Percentiles rank a stretch among this genome's conserved stretches.
phyloP scores from a whole-genome alignment of 1,140 invertebrate genomes.

The Pseudomyrmex sp. region DNA sequence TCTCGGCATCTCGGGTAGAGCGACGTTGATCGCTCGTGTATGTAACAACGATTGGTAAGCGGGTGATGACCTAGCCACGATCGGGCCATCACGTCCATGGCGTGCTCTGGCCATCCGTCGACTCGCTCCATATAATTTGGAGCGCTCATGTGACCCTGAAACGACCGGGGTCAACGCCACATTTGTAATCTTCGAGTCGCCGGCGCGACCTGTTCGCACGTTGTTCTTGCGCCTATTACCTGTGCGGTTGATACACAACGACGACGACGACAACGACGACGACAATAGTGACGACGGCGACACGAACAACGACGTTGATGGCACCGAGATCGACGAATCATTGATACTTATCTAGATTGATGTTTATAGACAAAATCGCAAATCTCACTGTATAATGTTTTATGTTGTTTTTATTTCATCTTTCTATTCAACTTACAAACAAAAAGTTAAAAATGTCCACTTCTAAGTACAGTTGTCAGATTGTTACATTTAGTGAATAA shows the following conservation, averaged over 20 bases:
- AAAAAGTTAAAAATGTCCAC: too few relatives aligned
- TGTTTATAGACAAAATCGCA: not conserved
- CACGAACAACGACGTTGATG: not conserved
- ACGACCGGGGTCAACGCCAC: constrained; percentile 81
- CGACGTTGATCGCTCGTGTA: constrained; percentile 47
- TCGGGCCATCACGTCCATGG: constrained; percentile 79
- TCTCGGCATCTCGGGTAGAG: constrained; percentile 45
- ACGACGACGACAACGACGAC: constrained; percentile 60
- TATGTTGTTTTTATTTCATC: too few relatives aligned
- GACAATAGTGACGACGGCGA: constrained; percentile 20
- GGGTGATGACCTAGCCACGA: constrained; percentile 77
- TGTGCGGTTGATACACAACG: constrained; percentile 71
- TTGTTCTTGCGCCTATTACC: constrained; percentile 77
- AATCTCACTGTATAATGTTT: not conserved
- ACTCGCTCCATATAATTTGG: constrained; percentile 84
- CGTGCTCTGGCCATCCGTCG: constrained; percentile 78
- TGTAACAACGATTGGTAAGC: constrained; percentile 76
- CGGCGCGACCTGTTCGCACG: constrained; percentile 83
- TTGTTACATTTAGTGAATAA: too few relatives aligned
- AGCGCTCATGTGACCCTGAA: constrained; percentile 83
- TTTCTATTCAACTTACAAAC: too few relatives aligned
- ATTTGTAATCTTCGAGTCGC: constrained; percentile 83
- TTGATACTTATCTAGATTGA: constrained; percentile 3
- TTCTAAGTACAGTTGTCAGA: too few relatives aligned
- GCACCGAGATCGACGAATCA: constrained; percentile 12